Evolutionary conservation across 2,888 invertebrate genomes (phyloP), one percentile per base, ranked within the genome.

Genomic region (Aleiodes alternator): DNA sequence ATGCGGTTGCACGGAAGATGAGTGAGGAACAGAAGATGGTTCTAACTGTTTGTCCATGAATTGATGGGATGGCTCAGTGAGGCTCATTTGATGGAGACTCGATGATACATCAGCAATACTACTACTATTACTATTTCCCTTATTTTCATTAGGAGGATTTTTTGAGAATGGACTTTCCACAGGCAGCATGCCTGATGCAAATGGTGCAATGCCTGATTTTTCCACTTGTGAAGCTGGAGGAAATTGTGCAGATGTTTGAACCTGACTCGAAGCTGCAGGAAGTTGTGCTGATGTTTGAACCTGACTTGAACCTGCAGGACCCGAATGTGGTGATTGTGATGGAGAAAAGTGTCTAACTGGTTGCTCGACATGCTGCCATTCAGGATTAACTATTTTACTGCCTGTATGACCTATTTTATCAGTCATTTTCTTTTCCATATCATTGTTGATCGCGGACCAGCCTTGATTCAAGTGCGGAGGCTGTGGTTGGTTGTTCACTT

Each of bases 51-150:
- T 43, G 6, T 61, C 43, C 14, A 16, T 9, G 14, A 38, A 43
- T 23, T 64, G 38, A 23, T 68, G 71, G 14, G 77, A 14, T 66
- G 82, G 83, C 29, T 78, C 78, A 16, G 76, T 80, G 29, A 89
- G 71, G 72, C 69, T 85, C 71, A 89, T 72, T 61, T 89, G 87
- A 70, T 82, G 81, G 1, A 89, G 78, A 38, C 80, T 82, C 38
- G 78, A 74, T 1, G 87, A 78, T 69, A 88, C 75, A 38, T 87
- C 87, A 4, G 78, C 64, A 48, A 64, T 43, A 43, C 6, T 14
- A 61, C 43, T 61, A 23, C 23, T 23, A 23, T 23, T 23, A 23
- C 23, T 23, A 11, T 14, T 48, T 11, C 48, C 48, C 11, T 2
- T 48, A 48, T 14, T 12, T 12, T 64, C 64, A 8, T 11, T 48